Evolutionary conservation across 1,140 invertebrate genomes (phyloP), one percentile per base, ranked within the genome.

Genomic region (Heliconius hewitsoni): DNA sequence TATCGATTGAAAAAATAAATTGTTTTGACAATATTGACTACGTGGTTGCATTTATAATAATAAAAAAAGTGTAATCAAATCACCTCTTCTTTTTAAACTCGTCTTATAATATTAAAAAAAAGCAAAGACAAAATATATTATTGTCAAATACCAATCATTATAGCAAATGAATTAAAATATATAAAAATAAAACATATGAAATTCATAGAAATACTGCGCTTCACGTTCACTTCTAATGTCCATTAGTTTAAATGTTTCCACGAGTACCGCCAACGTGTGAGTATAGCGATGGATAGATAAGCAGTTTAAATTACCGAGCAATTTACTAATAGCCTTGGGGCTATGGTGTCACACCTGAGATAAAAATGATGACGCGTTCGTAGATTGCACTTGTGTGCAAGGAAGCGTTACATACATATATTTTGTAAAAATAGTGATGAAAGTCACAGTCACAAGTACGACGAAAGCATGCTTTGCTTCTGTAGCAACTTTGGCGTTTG

Each of bases 281-380:
- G 74, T 50, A 19, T 50, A n/a, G 8, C n/a, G 34, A 60, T 19
- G 34, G 37, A 55, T 9, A 66, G 16, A 74, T 74, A 74, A 74
- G 34, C 30, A 55, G 52, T 57, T 52, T 74, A 57, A 74, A 74
- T 74, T 75, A 66, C 74, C 52, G 37, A 27, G 74, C 60, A 37
- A 75, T 75, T 75, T 30, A 60, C 55, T 66, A 75, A 75, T 75
- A 50, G 74, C 74, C 74, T 75, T 66, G 74, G 1, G 39, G n/a
- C 60, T 60, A 60, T 75, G 55, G 74, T 75, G 55, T 75, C 74
- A 39, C 19, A 75, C 60, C 34, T 39, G 73, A 66, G 74, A 75
- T 39, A 66, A 42, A 37, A 39, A 75, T 2, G 9, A 50, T 75
- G 74, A 75, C 74, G 55, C 30, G 42, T 4, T 2, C 23, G 16